phyloP scores from a whole-genome alignment of 2,888 invertebrate species.

The Drosophila phalerata region DNA sequence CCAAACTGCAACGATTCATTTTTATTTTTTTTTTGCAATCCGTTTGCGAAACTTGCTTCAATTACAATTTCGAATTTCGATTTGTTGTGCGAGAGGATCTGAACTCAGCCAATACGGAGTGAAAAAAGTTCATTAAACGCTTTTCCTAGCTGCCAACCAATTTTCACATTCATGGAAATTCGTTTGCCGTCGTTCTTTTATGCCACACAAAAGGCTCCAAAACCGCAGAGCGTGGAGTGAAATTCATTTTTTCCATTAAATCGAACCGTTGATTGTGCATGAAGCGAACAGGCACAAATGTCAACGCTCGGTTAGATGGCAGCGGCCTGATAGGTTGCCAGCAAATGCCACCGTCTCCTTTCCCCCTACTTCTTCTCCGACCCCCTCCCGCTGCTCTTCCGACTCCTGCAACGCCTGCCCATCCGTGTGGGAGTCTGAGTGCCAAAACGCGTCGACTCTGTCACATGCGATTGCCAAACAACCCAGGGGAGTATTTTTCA shows the following conservation, averaged over 20 bases:
- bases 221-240: conserved; percentile 64
- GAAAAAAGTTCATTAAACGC: conserved; percentile 73
- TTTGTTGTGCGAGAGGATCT: conserved; percentile 51
- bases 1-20: not conserved
- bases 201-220: conserved; percentile 56
- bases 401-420: conserved; percentile 11
- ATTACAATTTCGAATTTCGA: conserved; percentile 72
- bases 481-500: conserved; percentile 61
- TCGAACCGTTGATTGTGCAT: conserved; percentile 83
- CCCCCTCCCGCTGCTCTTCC: not conserved
- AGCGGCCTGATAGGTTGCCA: conserved; percentile 71
- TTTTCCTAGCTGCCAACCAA: conserved; percentile 62
- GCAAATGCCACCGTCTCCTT: conserved; percentile 13
- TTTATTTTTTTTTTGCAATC: conserved; percentile 13
- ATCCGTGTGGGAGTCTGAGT: conserved; percentile 52
- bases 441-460: conserved; percentile 58
- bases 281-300: conserved; percentile 78
- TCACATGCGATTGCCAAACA: conserved; percentile 54
- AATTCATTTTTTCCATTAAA: conserved; percentile 82
- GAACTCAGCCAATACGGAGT: conserved; percentile 44
- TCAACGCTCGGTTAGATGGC: conserved; percentile 79
- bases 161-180: conserved; percentile 66
- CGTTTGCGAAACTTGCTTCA: conserved; percentile 59
- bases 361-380: not conserved
- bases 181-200: conserved; percentile 57